phyloP scores from a whole-genome alignment of 2,113 vertebrate genomes.

The Vidua macroura region DNA sequence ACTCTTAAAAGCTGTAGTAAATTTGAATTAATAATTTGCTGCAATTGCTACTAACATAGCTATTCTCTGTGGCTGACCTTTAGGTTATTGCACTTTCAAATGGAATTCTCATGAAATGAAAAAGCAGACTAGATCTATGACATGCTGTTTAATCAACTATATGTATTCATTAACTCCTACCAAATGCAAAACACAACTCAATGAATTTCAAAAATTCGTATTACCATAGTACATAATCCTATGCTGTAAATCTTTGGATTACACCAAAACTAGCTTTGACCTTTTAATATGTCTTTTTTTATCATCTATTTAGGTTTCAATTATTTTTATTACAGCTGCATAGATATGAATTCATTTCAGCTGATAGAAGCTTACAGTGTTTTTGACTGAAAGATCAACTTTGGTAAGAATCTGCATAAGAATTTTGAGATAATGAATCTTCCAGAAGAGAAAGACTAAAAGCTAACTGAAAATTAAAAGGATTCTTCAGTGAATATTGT shows the following conservation, averaged over 20 bases:
- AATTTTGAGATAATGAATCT: not conserved
- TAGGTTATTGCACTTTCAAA: slow-evolving; percentile 26
- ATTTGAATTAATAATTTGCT: slow-evolving; percentile 35
- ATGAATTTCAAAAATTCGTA: not conserved
- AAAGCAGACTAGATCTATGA: slow-evolving; percentile 10
- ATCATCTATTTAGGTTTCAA: slow-evolving; percentile 54
- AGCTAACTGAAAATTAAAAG: not conserved
- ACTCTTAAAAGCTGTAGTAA: slow-evolving; percentile 12
- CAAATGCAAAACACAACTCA: not conserved
- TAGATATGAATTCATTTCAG: slow-evolving; percentile 44
- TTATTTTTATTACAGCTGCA: slow-evolving; percentile 64
- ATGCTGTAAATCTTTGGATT: slow-evolving; percentile 7
- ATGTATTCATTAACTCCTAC: not conserved
- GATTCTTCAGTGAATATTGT: not conserved
- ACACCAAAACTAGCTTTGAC: slow-evolving; percentile 42
- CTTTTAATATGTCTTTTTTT: slow-evolving; percentile 28
- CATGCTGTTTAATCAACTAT: not conserved
- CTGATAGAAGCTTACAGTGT: not conserved
- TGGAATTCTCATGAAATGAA: slow-evolving; percentile 18
- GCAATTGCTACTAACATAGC: not conserved
- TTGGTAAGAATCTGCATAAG: not conserved
- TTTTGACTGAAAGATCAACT: slow-evolving; percentile 50
- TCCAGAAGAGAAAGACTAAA: not conserved
- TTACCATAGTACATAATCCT: not conserved
- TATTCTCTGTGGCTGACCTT: slow-evolving; percentile 40